phyloP scores from a whole-genome alignment of 2,888 invertebrate species.

The Melieria picta region DNA sequence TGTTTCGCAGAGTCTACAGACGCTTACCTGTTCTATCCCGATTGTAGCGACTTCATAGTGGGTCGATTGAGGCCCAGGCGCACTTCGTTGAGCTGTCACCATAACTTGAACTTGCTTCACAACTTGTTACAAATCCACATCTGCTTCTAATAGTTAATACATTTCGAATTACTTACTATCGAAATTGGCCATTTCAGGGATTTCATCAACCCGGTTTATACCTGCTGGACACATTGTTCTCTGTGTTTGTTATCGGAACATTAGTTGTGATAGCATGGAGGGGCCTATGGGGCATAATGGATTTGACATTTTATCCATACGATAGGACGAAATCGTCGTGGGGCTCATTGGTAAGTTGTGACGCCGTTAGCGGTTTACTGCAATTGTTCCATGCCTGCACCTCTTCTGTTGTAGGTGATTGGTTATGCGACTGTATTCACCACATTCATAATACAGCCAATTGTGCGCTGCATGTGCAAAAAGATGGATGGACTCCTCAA shows the following conservation, averaged over 20 bases:
- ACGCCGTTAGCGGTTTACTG: not conserved
- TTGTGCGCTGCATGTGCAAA: slow-evolving; percentile 76
- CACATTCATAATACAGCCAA: slow-evolving; percentile 79
- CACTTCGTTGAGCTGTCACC: no score
- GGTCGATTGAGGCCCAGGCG: no score
- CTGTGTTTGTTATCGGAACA: slow-evolving; percentile 84
- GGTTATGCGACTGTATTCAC: slow-evolving; percentile 79
- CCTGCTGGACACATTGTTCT: slow-evolving; percentile 86
- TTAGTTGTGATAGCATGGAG: slow-evolving; percentile 90
- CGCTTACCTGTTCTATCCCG: no score
- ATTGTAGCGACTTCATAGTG: no score
- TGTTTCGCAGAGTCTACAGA: no score
- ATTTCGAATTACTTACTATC: no score
- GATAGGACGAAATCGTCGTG: slow-evolving; percentile 76
- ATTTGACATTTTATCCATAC: slow-evolving; percentile 81
- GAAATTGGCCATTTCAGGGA: slow-evolving; percentile 69
- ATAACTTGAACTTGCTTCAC: no score
- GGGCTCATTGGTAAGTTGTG: slow-evolving; percentile 78
- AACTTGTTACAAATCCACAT: not conserved
- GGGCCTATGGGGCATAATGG: slow-evolving; percentile 85
- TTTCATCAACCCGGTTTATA: slow-evolving; percentile 77
- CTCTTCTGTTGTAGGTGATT: slow-evolving; percentile 60
- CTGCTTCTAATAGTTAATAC: not conserved
- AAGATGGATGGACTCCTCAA: slow-evolving; percentile 74
- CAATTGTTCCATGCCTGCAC: not conserved